Evolutionary conservation across 64 coral and sea anemone species (phyloP).

Genomic region (Astreopora myriophthalma): DNA sequence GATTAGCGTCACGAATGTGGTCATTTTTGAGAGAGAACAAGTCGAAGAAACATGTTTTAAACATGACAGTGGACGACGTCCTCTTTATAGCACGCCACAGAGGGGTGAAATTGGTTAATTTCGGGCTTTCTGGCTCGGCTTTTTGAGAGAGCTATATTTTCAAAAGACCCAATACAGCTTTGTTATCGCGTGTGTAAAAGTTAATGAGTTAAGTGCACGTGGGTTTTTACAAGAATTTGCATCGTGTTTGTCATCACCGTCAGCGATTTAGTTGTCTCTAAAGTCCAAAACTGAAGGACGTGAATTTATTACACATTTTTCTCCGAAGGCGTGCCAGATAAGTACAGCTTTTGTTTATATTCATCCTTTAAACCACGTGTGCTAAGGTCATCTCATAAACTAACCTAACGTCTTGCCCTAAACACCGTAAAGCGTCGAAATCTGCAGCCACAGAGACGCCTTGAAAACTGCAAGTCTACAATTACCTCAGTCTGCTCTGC

Average conservation of each 20-base stretch:
- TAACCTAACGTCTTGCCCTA: neutral
- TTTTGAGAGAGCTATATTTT: conserved; percentile 27
- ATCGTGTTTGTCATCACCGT: conserved; percentile 83
- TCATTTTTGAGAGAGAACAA: conserved; percentile 1
- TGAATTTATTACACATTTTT: conserved; percentile 36
- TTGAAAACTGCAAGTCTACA: neutral
- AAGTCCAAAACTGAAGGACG: conserved; percentile 38
- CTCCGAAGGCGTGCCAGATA: conserved; percentile 2
- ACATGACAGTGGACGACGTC: neutral
- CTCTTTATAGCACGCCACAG: neutral
- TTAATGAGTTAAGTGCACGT: conserved; percentile 80
- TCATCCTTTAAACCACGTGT: conserved; percentile 6
- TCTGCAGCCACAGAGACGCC: conserved; percentile 23
- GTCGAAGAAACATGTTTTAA: conserved; percentile 30
- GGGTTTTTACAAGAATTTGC: conserved; percentile 77
- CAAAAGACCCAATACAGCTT: conserved; percentile 53
- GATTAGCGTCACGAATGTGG: neutral
- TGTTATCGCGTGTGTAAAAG: conserved; percentile 65
- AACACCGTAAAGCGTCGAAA: conserved; percentile 35
- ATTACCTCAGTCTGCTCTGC: neutral
- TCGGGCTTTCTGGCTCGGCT: neutral
- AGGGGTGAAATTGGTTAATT: conserved; percentile 14
- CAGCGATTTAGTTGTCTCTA: conserved; percentile 60
- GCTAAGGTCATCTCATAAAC: neutral
- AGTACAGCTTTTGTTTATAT: neutral